phyloP scores from a whole-genome alignment of 2,888 invertebrate genomes.

The Paralinhomoeus sp. region DNA sequence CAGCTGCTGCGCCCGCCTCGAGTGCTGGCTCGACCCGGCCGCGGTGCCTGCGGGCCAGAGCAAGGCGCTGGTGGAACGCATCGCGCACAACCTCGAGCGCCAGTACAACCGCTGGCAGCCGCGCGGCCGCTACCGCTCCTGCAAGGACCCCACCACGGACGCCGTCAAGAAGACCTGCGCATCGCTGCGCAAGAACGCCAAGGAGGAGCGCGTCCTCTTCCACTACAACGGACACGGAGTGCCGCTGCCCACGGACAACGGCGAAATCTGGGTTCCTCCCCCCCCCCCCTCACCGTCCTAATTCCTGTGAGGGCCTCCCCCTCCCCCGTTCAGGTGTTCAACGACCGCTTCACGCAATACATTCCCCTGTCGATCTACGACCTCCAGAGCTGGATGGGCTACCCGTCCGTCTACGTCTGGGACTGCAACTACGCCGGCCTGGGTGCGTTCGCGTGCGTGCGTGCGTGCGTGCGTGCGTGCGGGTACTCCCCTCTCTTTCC shows the following conservation, averaged over 20 bases:
- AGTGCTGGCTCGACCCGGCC: conserved; percentile 20
- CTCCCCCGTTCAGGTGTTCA: conserved; percentile 73
- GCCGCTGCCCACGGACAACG: conserved; percentile 84
- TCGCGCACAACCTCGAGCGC: conserved; percentile 67
- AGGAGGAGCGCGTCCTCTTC: conserved; percentile 89
- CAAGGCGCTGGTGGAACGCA: conserved; percentile 73
- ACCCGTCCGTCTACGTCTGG: conserved; percentile 90
- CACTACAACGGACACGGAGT: conserved; percentile 99
- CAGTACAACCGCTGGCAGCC: conserved; percentile 99
- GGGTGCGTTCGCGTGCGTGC: conserved; percentile 29
- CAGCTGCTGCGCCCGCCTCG: conserved; percentile 69
- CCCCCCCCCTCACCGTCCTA: too few species aligned
- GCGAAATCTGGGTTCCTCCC: conserved; percentile 39
- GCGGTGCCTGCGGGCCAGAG: too few species aligned
- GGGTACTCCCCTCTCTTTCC: too few species aligned
- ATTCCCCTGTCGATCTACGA: conserved; percentile 95
- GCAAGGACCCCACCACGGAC: conserved; percentile 85
- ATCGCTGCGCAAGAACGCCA: conserved; percentile 77
- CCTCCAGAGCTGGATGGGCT: conserved; percentile 77
- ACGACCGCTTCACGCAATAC: conserved; percentile 82
- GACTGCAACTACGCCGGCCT: conserved; percentile 96
- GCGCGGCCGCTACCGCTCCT: conserved; percentile 74
- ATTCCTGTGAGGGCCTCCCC: not conserved
- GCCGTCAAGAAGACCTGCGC: conserved; percentile 91
- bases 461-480: too few species aligned